phyloP scores from a whole-genome alignment of 2,113 vertebrate species.

The Sorex araneus region DNA sequence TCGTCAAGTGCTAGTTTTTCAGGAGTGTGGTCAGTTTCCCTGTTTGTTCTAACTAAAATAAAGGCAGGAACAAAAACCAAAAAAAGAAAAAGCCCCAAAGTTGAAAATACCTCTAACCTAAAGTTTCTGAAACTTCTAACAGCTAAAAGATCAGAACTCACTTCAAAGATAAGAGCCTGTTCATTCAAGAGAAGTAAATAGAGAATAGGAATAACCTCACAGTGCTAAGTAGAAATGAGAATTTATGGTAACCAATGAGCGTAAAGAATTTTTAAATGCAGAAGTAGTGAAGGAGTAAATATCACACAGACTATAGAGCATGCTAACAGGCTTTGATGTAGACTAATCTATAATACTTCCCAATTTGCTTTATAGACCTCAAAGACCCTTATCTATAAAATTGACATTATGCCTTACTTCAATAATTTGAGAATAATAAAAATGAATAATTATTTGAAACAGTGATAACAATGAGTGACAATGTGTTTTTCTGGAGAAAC shows the following conservation, averaged over 20 bases:
- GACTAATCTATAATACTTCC: background rate
- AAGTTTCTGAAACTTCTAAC: background rate
- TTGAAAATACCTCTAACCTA: background rate
- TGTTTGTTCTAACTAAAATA: background rate
- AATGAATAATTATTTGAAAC: constrained; percentile 30
- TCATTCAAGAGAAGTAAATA: constrained; percentile 4
- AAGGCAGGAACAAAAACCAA: background rate
- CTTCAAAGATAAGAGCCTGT: constrained; percentile 31
- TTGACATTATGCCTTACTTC: background rate
- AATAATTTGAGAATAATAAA: constrained; percentile 1
- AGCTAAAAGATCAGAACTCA: background rate
- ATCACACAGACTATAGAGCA: background rate
- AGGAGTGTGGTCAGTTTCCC: constrained; percentile 2
- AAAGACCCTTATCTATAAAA: constrained; percentile 20
- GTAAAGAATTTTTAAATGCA: background rate
- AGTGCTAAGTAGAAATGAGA: background rate
- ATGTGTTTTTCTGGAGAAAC: constrained; percentile 4
- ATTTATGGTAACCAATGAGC: background rate
- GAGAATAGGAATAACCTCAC: background rate
- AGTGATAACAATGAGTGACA: background rate
- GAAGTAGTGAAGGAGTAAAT: background rate
- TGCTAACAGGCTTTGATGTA: background rate
- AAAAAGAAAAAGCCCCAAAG: background rate
- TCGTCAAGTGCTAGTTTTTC: background rate
- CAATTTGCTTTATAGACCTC: background rate